Evolutionary conservation across 1,140 invertebrate species (phyloP).

Genomic region (Helicoverpa armigera): DNA sequence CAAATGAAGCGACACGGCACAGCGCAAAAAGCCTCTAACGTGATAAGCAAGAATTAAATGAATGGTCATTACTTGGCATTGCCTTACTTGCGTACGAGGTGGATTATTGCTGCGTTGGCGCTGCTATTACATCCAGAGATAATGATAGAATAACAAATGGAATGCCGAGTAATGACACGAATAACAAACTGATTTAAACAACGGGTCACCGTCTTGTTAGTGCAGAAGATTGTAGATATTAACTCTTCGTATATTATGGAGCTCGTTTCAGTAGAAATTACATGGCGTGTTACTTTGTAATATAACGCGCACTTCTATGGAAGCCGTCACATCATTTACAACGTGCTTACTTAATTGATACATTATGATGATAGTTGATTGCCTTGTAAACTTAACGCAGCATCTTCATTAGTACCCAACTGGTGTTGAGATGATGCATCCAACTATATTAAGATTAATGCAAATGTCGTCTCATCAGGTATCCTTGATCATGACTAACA

Average conservation of each 20-base stretch:
- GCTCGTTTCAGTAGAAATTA: constrained; percentile 35
- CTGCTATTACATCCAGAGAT: constrained; percentile 28
- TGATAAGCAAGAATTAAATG: constrained; percentile 59
- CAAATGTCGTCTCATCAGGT: too few species aligned
- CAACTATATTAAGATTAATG: constrained; percentile 3
- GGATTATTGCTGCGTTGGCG: constrained; percentile 38
- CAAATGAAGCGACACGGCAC: constrained; percentile 53
- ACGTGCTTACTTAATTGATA: constrained; percentile 36
- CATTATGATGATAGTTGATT: background rate
- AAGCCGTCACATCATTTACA: constrained; percentile 21
- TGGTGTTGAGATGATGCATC: constrained; percentile 5
- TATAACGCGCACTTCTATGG: background rate
- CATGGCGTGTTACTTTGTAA: constrained; percentile 38
- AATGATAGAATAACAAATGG: constrained; percentile 45
- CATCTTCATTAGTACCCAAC: constrained; percentile 7
- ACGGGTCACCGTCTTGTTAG: constrained; percentile 19
- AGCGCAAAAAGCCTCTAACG: constrained; percentile 53
- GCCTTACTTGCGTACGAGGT: constrained; percentile 62
- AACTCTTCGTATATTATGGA: constrained; percentile 12
- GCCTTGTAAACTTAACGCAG: constrained; percentile 5
- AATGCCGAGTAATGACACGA: constrained; percentile 19
- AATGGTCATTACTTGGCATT: constrained; percentile 65
- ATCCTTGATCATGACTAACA: constrained; percentile 2
- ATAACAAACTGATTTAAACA: constrained; percentile 38
- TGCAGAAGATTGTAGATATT: constrained; percentile 21